Percentiles rank a stretch among this genome's conserved stretches.
Evolutionary conservation across 2,113 vertebrate genomes (phyloP).

Genomic region (Thymallus thymallus): DNA sequence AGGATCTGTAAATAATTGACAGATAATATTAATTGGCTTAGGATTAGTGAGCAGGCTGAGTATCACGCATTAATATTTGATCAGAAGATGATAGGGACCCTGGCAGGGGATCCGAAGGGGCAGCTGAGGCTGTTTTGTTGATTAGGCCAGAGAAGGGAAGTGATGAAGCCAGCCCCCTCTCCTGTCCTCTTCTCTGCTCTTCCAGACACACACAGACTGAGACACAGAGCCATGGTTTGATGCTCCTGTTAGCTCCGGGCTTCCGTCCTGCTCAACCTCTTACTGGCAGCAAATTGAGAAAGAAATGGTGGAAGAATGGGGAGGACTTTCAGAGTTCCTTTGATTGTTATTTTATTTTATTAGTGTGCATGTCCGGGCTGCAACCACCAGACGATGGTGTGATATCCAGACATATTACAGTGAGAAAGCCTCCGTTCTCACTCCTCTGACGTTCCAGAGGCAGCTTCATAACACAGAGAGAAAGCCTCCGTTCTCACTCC

Average conservation of each 20-base stretch:
- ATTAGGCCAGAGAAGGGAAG: conserved; percentile 88
- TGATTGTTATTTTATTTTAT: conserved; percentile 69
- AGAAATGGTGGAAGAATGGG: conserved; percentile 39
- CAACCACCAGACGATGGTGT: conserved; percentile 34
- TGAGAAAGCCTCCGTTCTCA: not conserved
- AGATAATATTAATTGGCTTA: conserved; percentile 99
- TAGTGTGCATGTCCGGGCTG: conserved; percentile 43
- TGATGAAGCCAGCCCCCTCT: conserved; percentile 74
- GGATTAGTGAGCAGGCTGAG: conserved; percentile 99
- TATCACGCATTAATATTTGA: conserved; percentile 99
- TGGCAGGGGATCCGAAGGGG: conserved; percentile 96
- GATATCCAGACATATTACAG: not conserved
- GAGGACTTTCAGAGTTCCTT: conserved; percentile 60
- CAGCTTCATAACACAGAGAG: not conserved
- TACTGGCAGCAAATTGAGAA: conserved; percentile 69
- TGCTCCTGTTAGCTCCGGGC: conserved; percentile 76
- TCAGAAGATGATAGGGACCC: conserved; percentile 99
- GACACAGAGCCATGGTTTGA: conserved; percentile 48
- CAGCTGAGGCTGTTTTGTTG: conserved; percentile 95
- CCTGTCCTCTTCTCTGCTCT: conserved; percentile 61
- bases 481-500: not conserved
- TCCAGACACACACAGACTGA: conserved; percentile 66
- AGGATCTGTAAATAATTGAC: conserved; percentile 99
- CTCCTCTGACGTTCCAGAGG: not conserved
- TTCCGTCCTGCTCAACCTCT: conserved; percentile 65